Conservation (phyloP, 92 coral and sea anemone species). For the Palythoa heliodiscus region DNA sequence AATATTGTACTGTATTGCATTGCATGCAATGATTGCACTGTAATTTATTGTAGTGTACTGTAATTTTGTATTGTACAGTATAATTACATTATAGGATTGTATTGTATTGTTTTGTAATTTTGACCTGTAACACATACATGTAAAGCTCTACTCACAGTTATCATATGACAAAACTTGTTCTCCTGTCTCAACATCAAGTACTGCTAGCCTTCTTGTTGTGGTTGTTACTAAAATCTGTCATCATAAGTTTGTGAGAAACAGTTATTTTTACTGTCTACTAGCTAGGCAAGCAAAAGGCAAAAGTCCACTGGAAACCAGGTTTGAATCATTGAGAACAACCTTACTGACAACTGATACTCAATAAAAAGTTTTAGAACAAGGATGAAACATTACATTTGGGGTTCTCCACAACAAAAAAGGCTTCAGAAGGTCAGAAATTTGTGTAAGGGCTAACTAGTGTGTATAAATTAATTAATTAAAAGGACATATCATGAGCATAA, state of each 20-base stretch:
- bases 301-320: too few species aligned
- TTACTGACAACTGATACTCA: background rate
- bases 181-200: constrained; percentile 86
- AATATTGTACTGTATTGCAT: too few species aligned
- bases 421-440: background rate
- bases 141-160: constrained; percentile 66
- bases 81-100: too few species aligned
- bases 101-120: too few species aligned
- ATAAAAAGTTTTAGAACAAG: background rate
- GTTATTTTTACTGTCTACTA: too few species aligned
- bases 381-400: background rate
- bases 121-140: background rate
- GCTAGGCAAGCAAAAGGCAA: too few species aligned
- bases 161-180: constrained; percentile 87
- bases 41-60: too few species aligned
- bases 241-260: background rate
- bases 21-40: background rate
- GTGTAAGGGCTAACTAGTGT: too few species aligned
- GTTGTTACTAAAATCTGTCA: constrained; percentile 82
- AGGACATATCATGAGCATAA: too few species aligned
- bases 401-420: background rate
- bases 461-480: background rate
- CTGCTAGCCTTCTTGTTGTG: constrained; percentile 77
- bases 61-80: too few species aligned
- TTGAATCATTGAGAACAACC: background rate